Conservation (phyloP, 2,113 vertebrate species). For the Percina caprodes region DNA sequence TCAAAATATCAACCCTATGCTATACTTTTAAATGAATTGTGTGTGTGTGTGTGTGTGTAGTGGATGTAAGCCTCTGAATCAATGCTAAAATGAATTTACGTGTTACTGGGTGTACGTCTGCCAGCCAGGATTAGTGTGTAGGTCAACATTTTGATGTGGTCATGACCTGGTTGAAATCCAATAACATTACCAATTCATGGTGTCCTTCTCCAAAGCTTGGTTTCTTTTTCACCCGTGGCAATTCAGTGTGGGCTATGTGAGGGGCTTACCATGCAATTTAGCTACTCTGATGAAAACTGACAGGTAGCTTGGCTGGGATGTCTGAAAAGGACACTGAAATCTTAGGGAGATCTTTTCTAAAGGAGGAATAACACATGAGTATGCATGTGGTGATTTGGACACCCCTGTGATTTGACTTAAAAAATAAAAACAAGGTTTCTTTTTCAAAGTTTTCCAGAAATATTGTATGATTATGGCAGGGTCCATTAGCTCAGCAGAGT, state of each 20-base stretch:
- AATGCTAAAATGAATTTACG: conserved; percentile 64
- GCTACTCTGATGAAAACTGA: conserved; percentile 71
- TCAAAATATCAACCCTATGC: conserved; percentile 46
- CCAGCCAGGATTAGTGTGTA: conserved; percentile 71
- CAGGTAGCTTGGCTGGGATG: conserved; percentile 40
- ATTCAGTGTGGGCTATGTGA: conserved; percentile 66
- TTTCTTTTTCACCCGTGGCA: conserved; percentile 71
- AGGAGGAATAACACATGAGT: conserved; percentile 21
- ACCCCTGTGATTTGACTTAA: conserved; percentile 10
- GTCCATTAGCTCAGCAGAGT: conserved; percentile 54
- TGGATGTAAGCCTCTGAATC: conserved; percentile 44
- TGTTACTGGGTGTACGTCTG: conserved; percentile 50
- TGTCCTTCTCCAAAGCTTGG: conserved; percentile 59
- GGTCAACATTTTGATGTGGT: conserved; percentile 79
- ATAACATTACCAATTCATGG: conserved; percentile 80
- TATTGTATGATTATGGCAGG: conserved; percentile 21
- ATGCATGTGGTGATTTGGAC: conserved; percentile 10
- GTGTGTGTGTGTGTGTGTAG: conserved; percentile 18
- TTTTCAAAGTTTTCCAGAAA: conserved; percentile 24
- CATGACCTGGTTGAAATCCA: conserved; percentile 79
- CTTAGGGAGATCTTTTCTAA: conserved; percentile 13
- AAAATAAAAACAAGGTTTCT: background rate
- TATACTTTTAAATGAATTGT: conserved; percentile 48
- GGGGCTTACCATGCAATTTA: conserved; percentile 73
- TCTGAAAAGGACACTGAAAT: conserved; percentile 39